phyloP scores from a whole-genome alignment of 2,113 vertebrate species.

The Indicator maculatus region DNA sequence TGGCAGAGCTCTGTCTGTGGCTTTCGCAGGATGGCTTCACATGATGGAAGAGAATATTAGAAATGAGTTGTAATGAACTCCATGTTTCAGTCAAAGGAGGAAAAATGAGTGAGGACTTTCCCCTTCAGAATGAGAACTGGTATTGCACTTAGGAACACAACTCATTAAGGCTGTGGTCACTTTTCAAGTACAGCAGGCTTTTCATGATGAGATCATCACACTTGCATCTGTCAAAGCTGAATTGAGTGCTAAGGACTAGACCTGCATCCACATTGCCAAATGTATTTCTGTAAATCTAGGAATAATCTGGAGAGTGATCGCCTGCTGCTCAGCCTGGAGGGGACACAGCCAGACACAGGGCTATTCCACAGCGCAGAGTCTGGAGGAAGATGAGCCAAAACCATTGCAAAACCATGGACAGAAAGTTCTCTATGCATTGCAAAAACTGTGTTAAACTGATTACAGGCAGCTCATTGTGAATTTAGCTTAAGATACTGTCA shows the following conservation, averaged over 20 bases:
- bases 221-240: conserved; percentile 32
- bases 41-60: background rate
- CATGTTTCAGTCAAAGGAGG: conserved; percentile 42
- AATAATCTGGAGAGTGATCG: background rate
- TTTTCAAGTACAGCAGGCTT: conserved; percentile 32
- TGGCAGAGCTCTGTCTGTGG: conserved; percentile 28
- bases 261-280: background rate
- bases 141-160: background rate
- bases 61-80: conserved; percentile 49
- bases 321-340: background rate
- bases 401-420: background rate
- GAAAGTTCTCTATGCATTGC: background rate
- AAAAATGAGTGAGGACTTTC: conserved; percentile 44
- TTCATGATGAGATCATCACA: conserved; percentile 21
- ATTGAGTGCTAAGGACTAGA: background rate
- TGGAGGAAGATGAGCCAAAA: background rate
- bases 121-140: conserved; percentile 24
- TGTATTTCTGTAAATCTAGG: background rate
- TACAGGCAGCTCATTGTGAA: background rate
- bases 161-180: conserved; percentile 31
- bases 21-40: conserved; percentile 12
- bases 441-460: background rate
- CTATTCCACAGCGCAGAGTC: background rate
- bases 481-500: background rate
- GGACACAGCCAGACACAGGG: background rate